Percentiles rank a stretch among this genome's conserved stretches.
Conservation (phyloP, 2,797 vertebrate genomes). For the Poecilia wingei region DNA sequence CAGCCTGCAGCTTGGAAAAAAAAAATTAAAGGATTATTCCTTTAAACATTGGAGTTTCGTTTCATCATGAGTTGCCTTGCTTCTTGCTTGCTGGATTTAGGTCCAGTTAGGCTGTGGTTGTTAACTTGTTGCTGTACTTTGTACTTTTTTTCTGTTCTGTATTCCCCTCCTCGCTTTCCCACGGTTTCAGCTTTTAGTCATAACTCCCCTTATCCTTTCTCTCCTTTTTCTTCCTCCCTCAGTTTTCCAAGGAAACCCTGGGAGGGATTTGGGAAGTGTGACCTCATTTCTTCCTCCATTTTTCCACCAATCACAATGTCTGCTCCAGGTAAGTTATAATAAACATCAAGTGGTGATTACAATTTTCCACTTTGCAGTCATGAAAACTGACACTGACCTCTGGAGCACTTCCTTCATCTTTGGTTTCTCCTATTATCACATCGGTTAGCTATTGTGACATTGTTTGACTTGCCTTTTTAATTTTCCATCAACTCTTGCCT, state of each 20-base stretch:
- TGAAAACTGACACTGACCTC: too few species aligned
- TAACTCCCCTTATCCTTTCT: neutral
- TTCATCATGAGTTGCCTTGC: neutral
- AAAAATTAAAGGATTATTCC: neutral
- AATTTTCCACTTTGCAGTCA: neutral
- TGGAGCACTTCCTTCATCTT: neutral
- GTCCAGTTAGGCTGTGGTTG: neutral
- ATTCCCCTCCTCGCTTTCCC: neutral
- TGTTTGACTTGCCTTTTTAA: neutral
- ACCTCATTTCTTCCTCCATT: conserved; percentile 18
- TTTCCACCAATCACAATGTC: conserved; percentile 66
- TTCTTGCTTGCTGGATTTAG: neutral
- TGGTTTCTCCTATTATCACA: neutral
- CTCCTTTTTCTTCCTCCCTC: neutral
- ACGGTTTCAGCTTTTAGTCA: neutral
- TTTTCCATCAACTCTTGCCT: neutral
- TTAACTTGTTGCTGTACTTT: neutral
- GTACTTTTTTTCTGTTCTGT: neutral
- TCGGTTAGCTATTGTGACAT: neutral
- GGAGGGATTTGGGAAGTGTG: conserved; percentile 41
- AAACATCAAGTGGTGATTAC: too few species aligned
- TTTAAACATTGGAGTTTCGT: neutral
- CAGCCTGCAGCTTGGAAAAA: neutral
- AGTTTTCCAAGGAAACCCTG: conserved; percentile 44
- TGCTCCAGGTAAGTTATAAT: conserved; percentile 69